Conservation (phyloP, 1,140 invertebrate genomes). For the Papilio polyxenes region DNA sequence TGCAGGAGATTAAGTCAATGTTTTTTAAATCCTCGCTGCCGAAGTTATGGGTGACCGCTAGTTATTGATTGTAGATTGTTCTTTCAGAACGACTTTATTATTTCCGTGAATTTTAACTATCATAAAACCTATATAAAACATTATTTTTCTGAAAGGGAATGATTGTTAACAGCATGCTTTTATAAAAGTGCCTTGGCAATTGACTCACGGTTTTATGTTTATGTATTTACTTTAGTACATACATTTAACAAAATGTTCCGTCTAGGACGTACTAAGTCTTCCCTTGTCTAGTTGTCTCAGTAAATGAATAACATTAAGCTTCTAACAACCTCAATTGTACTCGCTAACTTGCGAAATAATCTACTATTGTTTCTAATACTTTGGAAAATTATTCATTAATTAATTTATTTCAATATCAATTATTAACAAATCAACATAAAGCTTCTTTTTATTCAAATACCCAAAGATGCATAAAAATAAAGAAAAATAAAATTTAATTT, state of each 20-base stretch:
- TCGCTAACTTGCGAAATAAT: neutral
- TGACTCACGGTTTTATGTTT: neutral
- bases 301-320: conserved; percentile 1
- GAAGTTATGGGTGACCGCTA: too few species aligned
- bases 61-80: too few species aligned
- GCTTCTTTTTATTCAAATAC: neutral
- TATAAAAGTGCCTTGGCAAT: too few species aligned
- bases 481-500: neutral
- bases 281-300: neutral
- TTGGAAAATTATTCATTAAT: neutral
- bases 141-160: too few species aligned
- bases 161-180: too few species aligned
- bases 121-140: too few species aligned
- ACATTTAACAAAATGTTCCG: neutral
- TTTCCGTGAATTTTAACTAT: too few species aligned
- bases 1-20: too few species aligned
- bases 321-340: conserved; percentile 11
- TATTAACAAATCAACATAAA: too few species aligned
- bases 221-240: neutral
- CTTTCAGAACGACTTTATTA: too few species aligned
- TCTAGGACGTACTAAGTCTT: neutral
- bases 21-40: too few species aligned
- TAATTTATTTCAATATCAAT: neutral
- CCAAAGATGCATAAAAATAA: neutral
- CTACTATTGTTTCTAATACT: neutral